Base-by-base conservation (phyloP, 2,888 invertebrate species). In the Operophtera brumata region DNA sequence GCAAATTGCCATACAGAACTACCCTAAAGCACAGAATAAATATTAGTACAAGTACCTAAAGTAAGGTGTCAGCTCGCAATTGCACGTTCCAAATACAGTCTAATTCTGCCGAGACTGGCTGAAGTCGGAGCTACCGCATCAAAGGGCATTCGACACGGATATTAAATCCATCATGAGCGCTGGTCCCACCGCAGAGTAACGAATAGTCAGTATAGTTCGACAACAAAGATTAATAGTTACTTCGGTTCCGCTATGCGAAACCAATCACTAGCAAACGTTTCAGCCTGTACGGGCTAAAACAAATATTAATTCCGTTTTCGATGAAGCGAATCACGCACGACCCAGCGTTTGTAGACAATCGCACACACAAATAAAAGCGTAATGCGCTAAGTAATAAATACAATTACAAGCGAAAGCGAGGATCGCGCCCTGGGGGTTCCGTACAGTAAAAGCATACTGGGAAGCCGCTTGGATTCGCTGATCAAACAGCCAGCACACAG, bases 111-210 rank as follows among this genome's bases (percentile, higher is more conserved):
- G 8, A 30, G 30, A 1, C 12, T 41, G 30, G 0, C 12, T 41
- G 28, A 25, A 28, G 36, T 39, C 26, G 36, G 44, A 12, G 42
- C 20, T 43, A 53, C 57, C 65, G 66, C 69, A 67, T 70, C 68
- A 66, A 71, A 75, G 66, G 57, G 52, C 64, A 73, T 80, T 80
- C 68, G 77, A 61, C 57, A 70, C 73, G 80, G 72, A 71, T 65
- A 74, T 78, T 69, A 71, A 70, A 71, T 70, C 70, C 65, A 70
- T 69, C 67, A 65, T 71, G 65, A 67, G 39, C 39, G 35, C 41
- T 35, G 13, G 20, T 13, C 7, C 10, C 61, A 48, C 57, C 37
- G 51, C 47, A 57, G 62, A 43, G 32, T 12, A 32, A 8, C 14
- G 9, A 37, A 43, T 32, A 30, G 28, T 37, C 12, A 11, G 26